Conservation (phyloP, 2,888 invertebrate species). For the Ochlodes sylvanus region DNA sequence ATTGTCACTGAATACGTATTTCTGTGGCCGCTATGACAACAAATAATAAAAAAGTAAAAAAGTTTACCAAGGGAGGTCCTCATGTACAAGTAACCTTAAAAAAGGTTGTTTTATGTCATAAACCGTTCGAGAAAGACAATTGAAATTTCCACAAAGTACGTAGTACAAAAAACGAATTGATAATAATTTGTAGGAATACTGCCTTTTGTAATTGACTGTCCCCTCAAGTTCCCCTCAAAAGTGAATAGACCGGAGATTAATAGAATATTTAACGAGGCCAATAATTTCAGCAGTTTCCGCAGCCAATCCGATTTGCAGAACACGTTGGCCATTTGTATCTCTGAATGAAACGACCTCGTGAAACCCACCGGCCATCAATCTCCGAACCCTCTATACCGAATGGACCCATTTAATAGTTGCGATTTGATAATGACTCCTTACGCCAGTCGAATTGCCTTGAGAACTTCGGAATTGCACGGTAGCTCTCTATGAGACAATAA, state of each 20-base stretch:
- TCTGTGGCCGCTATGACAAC: no score
- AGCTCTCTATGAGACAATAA: background rate
- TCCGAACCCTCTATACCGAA: constrained; percentile 45
- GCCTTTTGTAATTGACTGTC: constrained; percentile 7
- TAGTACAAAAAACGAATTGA: background rate
- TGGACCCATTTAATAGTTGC: constrained; percentile 45
- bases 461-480: constrained; percentile 14
- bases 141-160: no score
- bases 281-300: constrained; percentile 42
- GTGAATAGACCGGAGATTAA: constrained; percentile 33
- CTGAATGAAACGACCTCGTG: constrained; percentile 50
- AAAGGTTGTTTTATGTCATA: no score
- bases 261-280: constrained; percentile 42
- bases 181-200: background rate
- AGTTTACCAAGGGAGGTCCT: no score
- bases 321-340: constrained; percentile 54
- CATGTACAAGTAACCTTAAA: no score
- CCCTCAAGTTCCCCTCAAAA: background rate
- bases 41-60: no score
- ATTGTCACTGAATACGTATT: no score
- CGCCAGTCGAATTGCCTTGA: constrained; percentile 11
- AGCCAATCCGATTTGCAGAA: constrained; percentile 49
- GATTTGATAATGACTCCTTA: constrained; percentile 45
- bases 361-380: constrained; percentile 53
- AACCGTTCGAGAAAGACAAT: no score